These are phyloP conservation scores for Rafetus swinhoei DNA, from an alignment of 2,113 vertebrate genomes.

Conservation along the genomic window DNA sequence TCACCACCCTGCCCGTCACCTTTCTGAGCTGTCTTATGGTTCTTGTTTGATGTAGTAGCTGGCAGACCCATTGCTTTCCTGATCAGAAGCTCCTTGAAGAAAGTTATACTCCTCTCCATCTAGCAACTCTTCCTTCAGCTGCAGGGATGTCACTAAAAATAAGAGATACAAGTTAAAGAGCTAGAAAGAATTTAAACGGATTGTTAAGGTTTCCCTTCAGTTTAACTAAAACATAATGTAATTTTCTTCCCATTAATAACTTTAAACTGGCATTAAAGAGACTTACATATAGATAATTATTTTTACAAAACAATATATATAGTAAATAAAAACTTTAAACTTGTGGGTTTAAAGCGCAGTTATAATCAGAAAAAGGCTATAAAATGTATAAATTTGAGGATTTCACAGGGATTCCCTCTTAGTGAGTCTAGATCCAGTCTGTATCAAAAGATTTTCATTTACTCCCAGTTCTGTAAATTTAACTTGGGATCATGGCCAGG, in stretches of 20 bases:
- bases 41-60: conserved; percentile 98
- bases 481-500: background rate
- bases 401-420: background rate
- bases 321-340: background rate
- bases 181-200: background rate
- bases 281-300: background rate
- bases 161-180: background rate
- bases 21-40: conserved; percentile 79
- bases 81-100: conserved; percentile 94
- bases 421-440: background rate
- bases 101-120: conserved; percentile 94
- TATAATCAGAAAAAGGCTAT: background rate
- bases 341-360: background rate
- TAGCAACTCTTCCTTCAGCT: conserved; percentile 92
- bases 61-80: conserved; percentile 96
- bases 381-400: background rate
- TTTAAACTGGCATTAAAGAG: background rate
- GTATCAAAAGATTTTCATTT: background rate
- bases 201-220: background rate
- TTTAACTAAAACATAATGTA: background rate
- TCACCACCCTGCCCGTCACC: conserved; percentile 6
- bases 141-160: conserved; percentile 86
- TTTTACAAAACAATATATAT: background rate
- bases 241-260: background rate
- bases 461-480: background rate